Evolutionary conservation across 2,113 vertebrate species (phyloP), one percentile per base, ranked within the genome.

Genomic region (Phaethornis superciliosus): DNA sequence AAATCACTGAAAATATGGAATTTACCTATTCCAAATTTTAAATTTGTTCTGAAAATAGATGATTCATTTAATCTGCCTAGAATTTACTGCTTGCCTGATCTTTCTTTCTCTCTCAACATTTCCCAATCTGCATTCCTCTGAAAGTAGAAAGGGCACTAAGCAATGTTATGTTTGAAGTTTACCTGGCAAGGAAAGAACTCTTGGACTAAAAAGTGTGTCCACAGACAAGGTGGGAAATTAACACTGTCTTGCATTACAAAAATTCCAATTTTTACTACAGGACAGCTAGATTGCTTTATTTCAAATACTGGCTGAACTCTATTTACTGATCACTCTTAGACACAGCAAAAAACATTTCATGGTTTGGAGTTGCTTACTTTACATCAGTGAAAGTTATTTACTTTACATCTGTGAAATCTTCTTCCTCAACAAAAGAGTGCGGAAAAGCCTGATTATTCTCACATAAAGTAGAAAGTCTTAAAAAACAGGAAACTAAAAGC

Each of bases 161-260:
- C 81, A 96, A 77, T 76, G 49, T 81, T 68, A 78, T 44, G 64
- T 62, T 94, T 93, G 81, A 96, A 95, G 77, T 84, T 95, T 90
- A 97, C 92, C 94, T 96, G 95, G 88, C 94, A 95, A 90, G 70
- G 71, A 96, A 96, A 83, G 54, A 94, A 62, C n/a, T 52, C 59
- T 94, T 95, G 89, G 80, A 72, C 69, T 83, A 68, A 87, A 92
- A 85, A 40, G 46, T 90, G 52, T 37, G 21, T 93, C 89, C 88
- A 89, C 32, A 96, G 95, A 96, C 96, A 95, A 96, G 82, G 95
- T 82, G 88, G 80, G 89, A 96, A 93, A 94, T 70, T 64, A 91
- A 67, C 78, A 92, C 56, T 63, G 71, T 77, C 52, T 44, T 87
- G 89, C 94, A 54, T 94, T 96, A 94, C 0, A 21, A 96, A 96